phyloP scores from a whole-genome alignment of 2,113 vertebrate genomes.

The Nycticorax nycticorax region DNA sequence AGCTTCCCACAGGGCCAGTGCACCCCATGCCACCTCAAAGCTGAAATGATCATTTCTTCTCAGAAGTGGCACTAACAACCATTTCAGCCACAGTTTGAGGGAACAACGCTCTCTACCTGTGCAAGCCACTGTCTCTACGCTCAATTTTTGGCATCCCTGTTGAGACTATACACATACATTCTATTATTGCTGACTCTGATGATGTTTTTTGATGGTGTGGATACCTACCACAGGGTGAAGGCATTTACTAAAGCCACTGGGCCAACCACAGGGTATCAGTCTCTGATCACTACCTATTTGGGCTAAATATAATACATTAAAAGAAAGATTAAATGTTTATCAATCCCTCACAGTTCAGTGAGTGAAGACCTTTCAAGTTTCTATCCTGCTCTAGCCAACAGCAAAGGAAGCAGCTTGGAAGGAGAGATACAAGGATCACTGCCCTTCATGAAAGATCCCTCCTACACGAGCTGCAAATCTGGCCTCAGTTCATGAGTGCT shows the following conservation, averaged over 20 bases:
- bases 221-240: neutral
- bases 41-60: neutral
- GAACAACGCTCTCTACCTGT: neutral
- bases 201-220: neutral
- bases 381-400: neutral
- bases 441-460: neutral
- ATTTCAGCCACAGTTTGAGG: neutral
- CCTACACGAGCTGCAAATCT: neutral
- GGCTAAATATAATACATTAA: neutral
- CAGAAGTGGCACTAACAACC: neutral
- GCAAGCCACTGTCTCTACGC: neutral
- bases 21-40: accelerated
- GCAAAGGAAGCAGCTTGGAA: neutral
- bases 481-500: neutral
- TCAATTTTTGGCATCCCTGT: neutral
- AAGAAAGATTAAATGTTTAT: neutral
- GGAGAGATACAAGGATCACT: neutral
- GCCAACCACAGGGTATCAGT: neutral
- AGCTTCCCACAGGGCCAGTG: neutral
- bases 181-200: neutral
- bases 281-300: neutral
- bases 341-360: neutral
- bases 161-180: neutral
- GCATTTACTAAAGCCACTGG: neutral
- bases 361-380: neutral